Percentiles rank a stretch among this genome's conserved stretches.
Conservation (phyloP, 2,113 vertebrate genomes). For the Amblyopsis rosae region DNA sequence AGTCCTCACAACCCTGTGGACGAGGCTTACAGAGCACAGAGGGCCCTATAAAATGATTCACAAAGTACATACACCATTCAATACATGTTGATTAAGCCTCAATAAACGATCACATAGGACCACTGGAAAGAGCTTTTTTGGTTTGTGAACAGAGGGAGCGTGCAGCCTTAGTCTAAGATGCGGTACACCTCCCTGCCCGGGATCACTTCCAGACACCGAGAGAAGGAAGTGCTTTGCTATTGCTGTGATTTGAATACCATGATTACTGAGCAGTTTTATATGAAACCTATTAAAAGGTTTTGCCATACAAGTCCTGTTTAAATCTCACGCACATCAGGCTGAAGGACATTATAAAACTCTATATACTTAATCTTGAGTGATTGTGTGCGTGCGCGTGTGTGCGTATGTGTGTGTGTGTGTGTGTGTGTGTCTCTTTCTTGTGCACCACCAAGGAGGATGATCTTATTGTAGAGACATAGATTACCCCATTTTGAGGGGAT, state of each 20-base stretch:
- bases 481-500: constrained; percentile 39
- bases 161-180: constrained; percentile 72
- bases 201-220: constrained; percentile 76
- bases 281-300: constrained; percentile 75
- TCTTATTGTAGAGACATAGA: constrained; percentile 39
- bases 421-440: no score
- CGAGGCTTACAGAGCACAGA: constrained; percentile 51
- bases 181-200: constrained; percentile 72
- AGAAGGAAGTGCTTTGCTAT: constrained; percentile 71
- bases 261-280: constrained; percentile 78
- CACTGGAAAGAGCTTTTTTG: constrained; percentile 68
- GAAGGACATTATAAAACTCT: constrained; percentile 66
- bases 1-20: constrained; percentile 47
- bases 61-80: constrained; percentile 70
- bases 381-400: neutral
- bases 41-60: constrained; percentile 65
- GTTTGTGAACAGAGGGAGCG: constrained; percentile 65
- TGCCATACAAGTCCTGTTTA: constrained; percentile 79
- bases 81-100: constrained; percentile 76
- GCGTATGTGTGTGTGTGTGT: no score
- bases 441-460: constrained; percentile 27
- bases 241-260: constrained; percentile 77
- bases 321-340: constrained; percentile 70
- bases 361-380: constrained; percentile 48
- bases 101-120: constrained; percentile 71